Conservation (phyloP, 2,113 vertebrate genomes). For the Xiphophorus hellerii region DNA sequence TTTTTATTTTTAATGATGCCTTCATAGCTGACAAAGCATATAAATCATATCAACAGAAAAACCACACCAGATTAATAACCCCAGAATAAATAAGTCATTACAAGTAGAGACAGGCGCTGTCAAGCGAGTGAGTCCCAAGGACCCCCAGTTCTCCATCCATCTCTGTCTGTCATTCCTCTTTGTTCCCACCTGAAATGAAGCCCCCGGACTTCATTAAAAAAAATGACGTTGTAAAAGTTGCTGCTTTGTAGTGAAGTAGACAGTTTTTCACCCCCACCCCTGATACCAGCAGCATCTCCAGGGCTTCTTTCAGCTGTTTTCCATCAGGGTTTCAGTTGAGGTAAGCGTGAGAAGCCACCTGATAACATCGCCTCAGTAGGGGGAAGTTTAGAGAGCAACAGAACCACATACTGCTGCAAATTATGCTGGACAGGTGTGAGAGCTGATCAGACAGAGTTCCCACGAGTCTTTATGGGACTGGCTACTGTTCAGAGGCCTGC, state of each 20-base stretch:
- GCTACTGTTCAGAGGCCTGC: background rate
- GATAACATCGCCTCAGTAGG: conserved; percentile 67
- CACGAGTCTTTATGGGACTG: conserved; percentile 32
- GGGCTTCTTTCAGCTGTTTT: conserved; percentile 62
- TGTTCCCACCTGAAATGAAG: conserved; percentile 1
- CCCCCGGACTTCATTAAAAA: conserved; percentile 7
- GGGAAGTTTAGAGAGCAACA: conserved; percentile 25
- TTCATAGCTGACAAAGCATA: conserved; percentile 69
- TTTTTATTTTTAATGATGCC: conserved; percentile 34
- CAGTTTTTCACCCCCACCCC: conserved; percentile 24
- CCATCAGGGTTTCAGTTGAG: conserved; percentile 67
- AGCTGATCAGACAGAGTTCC: conserved; percentile 46
- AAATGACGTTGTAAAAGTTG: conserved; percentile 30
- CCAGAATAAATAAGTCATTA: conserved; percentile 80
- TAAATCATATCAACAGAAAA: conserved; percentile 74
- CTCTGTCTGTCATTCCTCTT: conserved; percentile 1
- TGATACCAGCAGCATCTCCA: conserved; percentile 33
- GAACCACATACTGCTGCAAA: conserved; percentile 18
- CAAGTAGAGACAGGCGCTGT: conserved; percentile 73
- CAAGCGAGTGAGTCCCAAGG: conserved; percentile 56
- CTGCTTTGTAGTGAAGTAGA: conserved; percentile 11
- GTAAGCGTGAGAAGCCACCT: conserved; percentile 65
- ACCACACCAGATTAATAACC: conserved; percentile 76
- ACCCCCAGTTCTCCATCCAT: conserved; percentile 35
- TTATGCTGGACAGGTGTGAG: conserved; percentile 56